Conservation (phyloP, 2,113 vertebrate species). For the Menura novaehollandiae region DNA sequence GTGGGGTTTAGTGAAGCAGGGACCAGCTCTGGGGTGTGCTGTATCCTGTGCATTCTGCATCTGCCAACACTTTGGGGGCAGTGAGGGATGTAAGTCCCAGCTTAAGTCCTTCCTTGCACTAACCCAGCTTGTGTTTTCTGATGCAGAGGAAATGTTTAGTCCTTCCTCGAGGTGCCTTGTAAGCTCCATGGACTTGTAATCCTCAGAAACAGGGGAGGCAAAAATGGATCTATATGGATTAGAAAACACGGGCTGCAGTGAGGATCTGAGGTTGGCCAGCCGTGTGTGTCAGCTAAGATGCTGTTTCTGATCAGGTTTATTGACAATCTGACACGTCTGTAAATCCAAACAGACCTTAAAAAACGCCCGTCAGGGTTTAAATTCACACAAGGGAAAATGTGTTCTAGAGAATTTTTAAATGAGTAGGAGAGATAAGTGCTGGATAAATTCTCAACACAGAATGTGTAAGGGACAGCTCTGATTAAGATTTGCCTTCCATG, state of each 20-base stretch:
- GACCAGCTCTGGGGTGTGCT: not conserved
- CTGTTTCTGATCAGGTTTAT: not conserved
- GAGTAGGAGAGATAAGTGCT: not conserved
- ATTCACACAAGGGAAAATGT: not conserved
- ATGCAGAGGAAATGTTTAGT: not conserved
- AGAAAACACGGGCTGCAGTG: not conserved
- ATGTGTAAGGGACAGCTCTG: not conserved
- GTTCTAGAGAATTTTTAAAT: not conserved
- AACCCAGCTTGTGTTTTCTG: not conserved
- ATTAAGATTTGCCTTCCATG: not conserved
- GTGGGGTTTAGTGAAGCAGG: not conserved
- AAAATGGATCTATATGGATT: not conserved
- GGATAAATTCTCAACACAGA: not conserved
- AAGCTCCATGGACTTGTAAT: not conserved
- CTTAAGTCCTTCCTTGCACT: not conserved
- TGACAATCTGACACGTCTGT: not conserved
- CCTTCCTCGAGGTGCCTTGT: not conserved
- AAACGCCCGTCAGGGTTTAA: not conserved
- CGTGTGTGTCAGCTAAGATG: not conserved
- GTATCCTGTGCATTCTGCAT: not conserved
- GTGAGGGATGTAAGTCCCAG: not conserved
- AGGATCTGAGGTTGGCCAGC: not conserved
- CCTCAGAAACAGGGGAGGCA: not conserved
- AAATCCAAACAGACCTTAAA: not conserved
- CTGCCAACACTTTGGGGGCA: not conserved